A percentile compares a stretch with the other conserved stretches of the same genome.
These are phyloP conservation scores for Sitobion miscanthi DNA, from an alignment of 1,140 invertebrate genomes.

Conservation along the genomic window DNA sequence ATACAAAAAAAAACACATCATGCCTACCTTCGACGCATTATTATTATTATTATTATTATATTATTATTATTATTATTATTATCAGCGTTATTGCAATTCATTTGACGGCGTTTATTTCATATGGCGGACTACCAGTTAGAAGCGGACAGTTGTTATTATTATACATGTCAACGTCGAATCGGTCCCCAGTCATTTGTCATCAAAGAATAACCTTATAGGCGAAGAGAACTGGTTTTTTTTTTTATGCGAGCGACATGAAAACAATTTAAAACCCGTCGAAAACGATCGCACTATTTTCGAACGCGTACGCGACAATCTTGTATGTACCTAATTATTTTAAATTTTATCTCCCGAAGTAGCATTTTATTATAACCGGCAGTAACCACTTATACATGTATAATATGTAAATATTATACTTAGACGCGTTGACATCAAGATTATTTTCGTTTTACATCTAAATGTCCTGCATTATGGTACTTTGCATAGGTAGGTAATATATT, in stretches of 20 bases:
- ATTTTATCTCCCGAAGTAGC: not conserved
- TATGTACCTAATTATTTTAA: not conserved
- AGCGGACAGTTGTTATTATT: constrained; percentile 2
- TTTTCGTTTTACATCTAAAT: not conserved
- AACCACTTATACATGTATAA: not conserved
- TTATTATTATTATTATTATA: not conserved
- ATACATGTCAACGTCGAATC: not conserved
- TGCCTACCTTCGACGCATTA: not conserved
- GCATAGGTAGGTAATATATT: not conserved
- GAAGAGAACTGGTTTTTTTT: constrained; percentile 9
- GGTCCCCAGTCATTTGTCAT: constrained; percentile 21
- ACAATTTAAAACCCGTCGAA: not conserved
- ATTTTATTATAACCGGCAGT: not conserved
- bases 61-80: not conserved
- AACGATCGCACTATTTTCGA: not conserved
- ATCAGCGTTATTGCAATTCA: constrained; percentile 1
- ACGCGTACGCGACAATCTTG: not conserved
- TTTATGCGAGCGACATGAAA: not conserved
- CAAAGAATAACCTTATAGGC: constrained; percentile 11
- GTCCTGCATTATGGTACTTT: not conserved
- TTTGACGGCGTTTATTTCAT: constrained; percentile 5
- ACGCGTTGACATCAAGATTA: not conserved
- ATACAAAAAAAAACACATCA: not conserved
- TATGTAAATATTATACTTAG: not conserved
- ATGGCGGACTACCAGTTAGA: not conserved